Evolutionary conservation across 2,113 vertebrate genomes (phyloP), one percentile per base, ranked within the genome.

Genomic region (Mesoclemmys tuberculata): DNA sequence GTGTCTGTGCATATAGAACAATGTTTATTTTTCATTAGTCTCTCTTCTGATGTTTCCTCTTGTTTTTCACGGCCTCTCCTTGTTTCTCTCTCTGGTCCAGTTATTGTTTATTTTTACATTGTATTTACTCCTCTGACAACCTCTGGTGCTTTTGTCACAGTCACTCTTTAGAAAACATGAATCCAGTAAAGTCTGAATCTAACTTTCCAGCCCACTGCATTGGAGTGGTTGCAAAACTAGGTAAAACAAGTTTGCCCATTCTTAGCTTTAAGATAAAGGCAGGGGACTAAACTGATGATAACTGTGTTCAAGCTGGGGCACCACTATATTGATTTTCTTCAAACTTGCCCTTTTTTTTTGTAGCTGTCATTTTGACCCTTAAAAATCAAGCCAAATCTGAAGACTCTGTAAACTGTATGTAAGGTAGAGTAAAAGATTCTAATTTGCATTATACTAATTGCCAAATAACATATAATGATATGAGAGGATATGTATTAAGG

Each of bases 241-340:
- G 86, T 89, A 80, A 84, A 90, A 71, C 64, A n/a, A n/a, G 35
- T 68, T 77, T 74, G 82, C 22, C 41, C 41, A 27, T 74, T 38
- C 68, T 52, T 84, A 87, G 61, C 80, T 87, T 90, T 16, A 93
- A 82, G 41, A 35, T 85, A 58, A 90, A 89, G 61, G 48, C 46
- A 85, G 44, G 55, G 85, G 82, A 93, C 54, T 94, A 90, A 92
- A 64, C 48, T 92, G 80, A 87, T 77, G 51, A 82, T 82, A 86
- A 82, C 58, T 61, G 85, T 11, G 46, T 27, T 77, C 64, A 71
- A 71, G 21, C 61, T 68, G 31, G 35, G 61, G 16, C 61, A 26
- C 48, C 10, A 0, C 0, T 22, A 55, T 21, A 6, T 80, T 95
- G 54, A 78, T 95, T 58, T 19, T n/a, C 85, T 88, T 90, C 61